Conservation (phyloP, 2,888 invertebrate species). For the Spilarctia lutea region DNA sequence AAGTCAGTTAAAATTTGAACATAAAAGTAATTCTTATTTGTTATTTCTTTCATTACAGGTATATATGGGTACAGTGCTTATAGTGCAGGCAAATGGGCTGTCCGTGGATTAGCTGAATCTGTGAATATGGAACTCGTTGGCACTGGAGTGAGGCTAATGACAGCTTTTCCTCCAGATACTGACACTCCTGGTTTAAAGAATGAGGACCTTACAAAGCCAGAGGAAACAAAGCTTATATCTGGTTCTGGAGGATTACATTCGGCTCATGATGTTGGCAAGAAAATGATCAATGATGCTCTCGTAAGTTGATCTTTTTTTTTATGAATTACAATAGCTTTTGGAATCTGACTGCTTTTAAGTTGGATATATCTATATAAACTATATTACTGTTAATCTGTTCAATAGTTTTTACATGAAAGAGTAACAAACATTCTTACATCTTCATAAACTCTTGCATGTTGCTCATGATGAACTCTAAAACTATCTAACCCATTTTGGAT, state of each 20-base stretch:
- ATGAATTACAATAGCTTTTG: too few relatives aligned
- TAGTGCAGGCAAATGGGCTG: constrained; percentile 97
- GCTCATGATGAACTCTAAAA: too few relatives aligned
- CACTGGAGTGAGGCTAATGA: constrained; percentile 93
- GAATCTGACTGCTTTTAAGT: too few relatives aligned
- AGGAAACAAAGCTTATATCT: constrained; percentile 95
- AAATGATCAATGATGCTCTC: constrained; percentile 93
- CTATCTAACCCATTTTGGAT: too few relatives aligned
- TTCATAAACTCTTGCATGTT: too few relatives aligned
- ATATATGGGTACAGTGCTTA: constrained; percentile 98
- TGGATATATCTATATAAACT: too few relatives aligned
- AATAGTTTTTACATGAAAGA: too few relatives aligned
- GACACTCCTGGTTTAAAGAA: constrained; percentile 97
- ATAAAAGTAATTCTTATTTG: neutral
- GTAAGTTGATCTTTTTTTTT: constrained; percentile 73
- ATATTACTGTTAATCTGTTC: too few relatives aligned
- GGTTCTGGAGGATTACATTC: constrained; percentile 91
- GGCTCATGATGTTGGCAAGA: constrained; percentile 92
- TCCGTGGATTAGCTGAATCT: constrained; percentile 97
- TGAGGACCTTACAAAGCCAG: constrained; percentile 95
- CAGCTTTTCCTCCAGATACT: constrained; percentile 97
- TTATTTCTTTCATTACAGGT: constrained; percentile 80
- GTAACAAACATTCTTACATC: too few relatives aligned
- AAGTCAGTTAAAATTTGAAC: too few relatives aligned
- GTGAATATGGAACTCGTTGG: constrained; percentile 97